Base-by-base conservation (phyloP, 2,888 invertebrate species). In the Amiota communis region DNA sequence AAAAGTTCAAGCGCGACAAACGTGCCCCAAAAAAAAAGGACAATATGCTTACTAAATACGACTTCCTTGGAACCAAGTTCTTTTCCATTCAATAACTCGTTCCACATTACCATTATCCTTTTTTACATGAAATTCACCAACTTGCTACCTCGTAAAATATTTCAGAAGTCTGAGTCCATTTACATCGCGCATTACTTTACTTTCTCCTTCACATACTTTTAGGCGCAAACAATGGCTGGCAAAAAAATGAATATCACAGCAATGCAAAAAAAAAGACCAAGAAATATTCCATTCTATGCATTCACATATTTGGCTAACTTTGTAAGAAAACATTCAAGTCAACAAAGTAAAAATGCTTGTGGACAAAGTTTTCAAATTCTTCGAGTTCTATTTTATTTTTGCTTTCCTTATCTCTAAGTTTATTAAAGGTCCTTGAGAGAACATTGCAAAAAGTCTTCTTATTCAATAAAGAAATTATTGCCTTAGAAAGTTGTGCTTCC, bases 291-390 rank as follows among this genome's bases (percentile, higher is more conserved):
- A 4, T 20, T n/a, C 59, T 17, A 15, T 53, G 53, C 53, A 9
- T 59, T 10, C 12, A 20, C 12, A 20, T 59, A n/a, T 53, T 53
- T 12, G 53, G 53, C 53, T n/a, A 53, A 53, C 13, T 59, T 6
- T 17, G 59, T 23, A 15, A 65, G 48, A 48, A 64, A 64, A 65
- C 47, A 48, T 11, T 10, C n/a, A 12, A 36, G 11, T 9, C n/a
- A 47, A 65, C 15, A 51, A 67, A 67, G 51, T 53, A 68, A 68
- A 67, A 68, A 68, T 68, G 51, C 17, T 68, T 68, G 67, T 68
- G 67, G 23, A 68, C 67, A 68, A 68, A 68, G 67, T 68, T 68
- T 68, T 68, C 1, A 20, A 20, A 68, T 51, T 68, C 51, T 47
- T 53, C 47, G 20, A 8, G 23, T 59, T 59, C 63, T 63, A 23